Evolutionary conservation across 2,113 vertebrate species (phyloP), one percentile per base, ranked within the genome.

Genomic region (Bos indicus): DNA sequence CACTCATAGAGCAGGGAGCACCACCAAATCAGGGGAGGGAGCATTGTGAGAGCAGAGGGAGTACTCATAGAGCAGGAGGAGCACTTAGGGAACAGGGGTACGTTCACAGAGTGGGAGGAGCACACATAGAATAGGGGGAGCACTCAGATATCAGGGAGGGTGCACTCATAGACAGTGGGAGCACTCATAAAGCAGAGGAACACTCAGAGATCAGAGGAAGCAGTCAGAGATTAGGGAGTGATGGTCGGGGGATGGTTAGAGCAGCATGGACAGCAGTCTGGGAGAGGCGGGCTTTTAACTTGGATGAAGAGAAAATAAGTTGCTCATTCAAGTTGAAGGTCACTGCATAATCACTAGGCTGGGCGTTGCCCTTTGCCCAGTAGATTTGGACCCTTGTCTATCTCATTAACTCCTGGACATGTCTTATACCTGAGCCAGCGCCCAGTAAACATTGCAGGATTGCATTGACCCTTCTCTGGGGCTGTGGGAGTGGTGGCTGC

Each of bases 381-480:
- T 19, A 71, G 11, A 21, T 17, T 6, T 12, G 10, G 33, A 6
- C 15, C 3, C 8, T 33, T 7, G 33, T 33, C 36, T 11, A 12
- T 28, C 51, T 54, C 16, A 6, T 51, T 83, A 17, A 48, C 15
- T 4, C 33, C 56, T 23, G 0, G 3, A 36, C 2, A 4, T 13
- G 33, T 21, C 16, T 52, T 40, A 30, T 2, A 8, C 60, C 4
- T 7, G 43, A 7, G 17, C 1, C 10, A 21, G 56, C 1, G 1
- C 3, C 17, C 23, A 46, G 52, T 33, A 28, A 36, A 6, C 4
- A 11, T 14, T 3, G 36, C 40, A 14, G 15, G 26, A 6, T 0
- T 17, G 46, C 36, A 33, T 4, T 0, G 14, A 77, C 43, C n/a
- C 43, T 26, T 17, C 28, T 28, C 48, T 5, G 40, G n/a, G 59